phyloP scores from a whole-genome alignment of 2,888 invertebrate genomes.

The Antheraea yamamai region DNA sequence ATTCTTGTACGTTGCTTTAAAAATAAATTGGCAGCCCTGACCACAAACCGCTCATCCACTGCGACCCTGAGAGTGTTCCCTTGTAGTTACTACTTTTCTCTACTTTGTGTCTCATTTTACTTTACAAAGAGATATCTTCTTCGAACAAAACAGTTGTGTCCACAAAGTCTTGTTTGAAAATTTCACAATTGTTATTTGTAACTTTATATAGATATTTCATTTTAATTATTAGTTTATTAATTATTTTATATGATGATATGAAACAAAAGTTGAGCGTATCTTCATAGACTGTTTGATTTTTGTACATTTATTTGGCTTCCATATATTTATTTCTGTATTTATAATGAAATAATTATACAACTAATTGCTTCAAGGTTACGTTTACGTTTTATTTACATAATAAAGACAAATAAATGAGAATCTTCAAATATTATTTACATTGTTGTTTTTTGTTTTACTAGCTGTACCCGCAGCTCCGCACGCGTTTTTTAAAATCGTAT shows the following conservation, averaged over 20 bases:
- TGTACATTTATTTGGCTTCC: no score
- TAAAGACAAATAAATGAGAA: no score
- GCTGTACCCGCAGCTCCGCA: no score
- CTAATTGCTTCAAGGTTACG: no score
- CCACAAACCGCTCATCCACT: conserved; percentile 34
- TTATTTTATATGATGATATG: neutral
- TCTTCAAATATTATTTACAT: no score
- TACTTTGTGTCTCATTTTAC: conserved; percentile 45
- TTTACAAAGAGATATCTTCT: conserved; percentile 38
- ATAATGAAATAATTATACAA: no score
- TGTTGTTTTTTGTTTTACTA: no score
- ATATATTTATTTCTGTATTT: no score
- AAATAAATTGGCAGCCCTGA: conserved; percentile 21
- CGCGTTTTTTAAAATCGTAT: no score
- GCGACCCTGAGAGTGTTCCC: conserved; percentile 46
- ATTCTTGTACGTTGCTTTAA: neutral
- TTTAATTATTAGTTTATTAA: neutral
- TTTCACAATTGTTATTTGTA: neutral
- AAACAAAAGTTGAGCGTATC: no score
- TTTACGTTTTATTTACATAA: no score
- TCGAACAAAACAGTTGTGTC: conserved; percentile 16
- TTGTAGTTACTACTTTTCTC: conserved; percentile 41
- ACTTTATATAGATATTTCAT: neutral
- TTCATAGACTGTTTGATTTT: no score
- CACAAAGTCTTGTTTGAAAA: conserved; percentile 5